These are phyloP conservation scores for Pteria penguin DNA, from an alignment of 2,888 invertebrate genomes.

Conservation along the genomic window DNA sequence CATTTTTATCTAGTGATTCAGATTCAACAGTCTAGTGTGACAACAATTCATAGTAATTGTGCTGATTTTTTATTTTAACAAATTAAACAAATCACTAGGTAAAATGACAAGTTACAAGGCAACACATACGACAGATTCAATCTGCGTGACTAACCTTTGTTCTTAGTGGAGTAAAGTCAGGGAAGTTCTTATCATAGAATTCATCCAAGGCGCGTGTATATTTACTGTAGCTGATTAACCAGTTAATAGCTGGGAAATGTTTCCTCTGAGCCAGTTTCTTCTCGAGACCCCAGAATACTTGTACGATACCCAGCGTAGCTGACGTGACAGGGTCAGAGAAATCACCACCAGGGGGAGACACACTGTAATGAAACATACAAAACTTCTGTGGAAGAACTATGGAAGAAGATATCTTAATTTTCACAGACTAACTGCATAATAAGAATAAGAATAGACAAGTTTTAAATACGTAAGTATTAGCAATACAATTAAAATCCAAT, in stretches of 20 bases:
- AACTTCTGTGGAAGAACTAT: background rate
- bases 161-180: slow-evolving; percentile 97
- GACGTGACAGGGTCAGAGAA: slow-evolving; percentile 99
- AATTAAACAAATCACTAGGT: too few species aligned
- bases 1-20: too few species aligned
- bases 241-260: slow-evolving; percentile 99
- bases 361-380: slow-evolving; percentile 82
- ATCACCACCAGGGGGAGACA: slow-evolving; percentile 99
- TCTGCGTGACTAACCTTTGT: slow-evolving; percentile 87
- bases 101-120: too few species aligned
- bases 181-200: slow-evolving; percentile 99
- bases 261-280: slow-evolving; percentile 99
- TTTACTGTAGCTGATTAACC: slow-evolving; percentile 99
- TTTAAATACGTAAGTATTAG: too few species aligned
- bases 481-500: too few species aligned
- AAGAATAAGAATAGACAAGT: too few species aligned
- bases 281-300: slow-evolving; percentile 99
- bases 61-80: too few species aligned
- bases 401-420: background rate
- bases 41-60: too few species aligned
- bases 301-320: slow-evolving; percentile 98
- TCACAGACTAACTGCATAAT: too few species aligned
- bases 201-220: slow-evolving; percentile 99
- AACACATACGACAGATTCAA: too few species aligned
- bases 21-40: too few species aligned